These are phyloP conservation scores for Diloba caeruleocephala DNA, from an alignment of 2,888 invertebrate species.

Conservation along the genomic window DNA sequence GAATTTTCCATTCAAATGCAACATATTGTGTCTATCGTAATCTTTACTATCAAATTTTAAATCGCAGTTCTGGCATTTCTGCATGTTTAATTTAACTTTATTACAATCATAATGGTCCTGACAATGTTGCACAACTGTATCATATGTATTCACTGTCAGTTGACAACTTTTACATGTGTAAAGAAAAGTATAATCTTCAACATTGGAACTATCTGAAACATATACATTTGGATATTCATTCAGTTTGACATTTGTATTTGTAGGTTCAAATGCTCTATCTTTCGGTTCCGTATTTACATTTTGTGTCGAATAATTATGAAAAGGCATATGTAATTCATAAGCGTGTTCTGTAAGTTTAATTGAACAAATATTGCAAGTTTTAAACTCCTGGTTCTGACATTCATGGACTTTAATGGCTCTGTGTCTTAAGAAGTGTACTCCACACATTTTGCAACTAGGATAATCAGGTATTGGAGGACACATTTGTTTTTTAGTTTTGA, in stretches of 20 bases:
- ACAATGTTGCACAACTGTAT: constrained; percentile 75
- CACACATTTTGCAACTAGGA: constrained; percentile 69
- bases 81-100: constrained; percentile 29
- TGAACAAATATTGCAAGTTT: constrained; percentile 68
- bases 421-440: constrained; percentile 67
- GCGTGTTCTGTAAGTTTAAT: constrained; percentile 66
- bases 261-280: not conserved
- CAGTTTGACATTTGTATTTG: constrained; percentile 1
- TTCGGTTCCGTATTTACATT: constrained; percentile 17
- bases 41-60: constrained; percentile 58
- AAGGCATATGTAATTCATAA: constrained; percentile 72
- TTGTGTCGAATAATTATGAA: constrained; percentile 67
- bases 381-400: constrained; percentile 62
- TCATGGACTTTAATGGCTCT: constrained; percentile 58
- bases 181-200: constrained; percentile 27
- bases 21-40: constrained; percentile 56
- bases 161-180: constrained; percentile 71
- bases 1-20: constrained; percentile 49
- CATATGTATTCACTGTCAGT: constrained; percentile 67
- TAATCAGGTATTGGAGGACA: constrained; percentile 72
- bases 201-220: constrained; percentile 5
- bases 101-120: constrained; percentile 66
- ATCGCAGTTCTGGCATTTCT: constrained; percentile 60
- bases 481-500: constrained; percentile 62
- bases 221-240: constrained; percentile 3